Evolutionary conservation across 2,113 vertebrate genomes (phyloP).

Genomic region (human (Homo sapiens)): GRCh38 chr17:4666501-4667000

Average conservation of each 20-base stretch:
- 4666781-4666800: neutral
- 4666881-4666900: too few relatives aligned
- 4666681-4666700: neutral
- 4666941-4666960: too few relatives aligned
- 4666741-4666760: neutral
- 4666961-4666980: too few relatives aligned
- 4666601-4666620: neutral
- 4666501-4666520: neutral
- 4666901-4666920: too few relatives aligned
- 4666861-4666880: too few relatives aligned
- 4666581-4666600: neutral
- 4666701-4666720: neutral
- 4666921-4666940: too few relatives aligned
- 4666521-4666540: neutral
- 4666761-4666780: neutral
- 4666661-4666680: neutral
- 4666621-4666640: neutral
- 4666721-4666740: neutral
- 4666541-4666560: neutral
- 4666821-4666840: neutral
- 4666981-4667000: too few relatives aligned
- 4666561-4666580: neutral
- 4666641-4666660: neutral
- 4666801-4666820: neutral
- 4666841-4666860: too few relatives aligned